Percentiles rank a stretch among this genome's conserved stretches.
These are phyloP conservation scores for Aphelinus atriplicis DNA, from an alignment of 1,140 invertebrate species.

Conservation along the genomic window DNA sequence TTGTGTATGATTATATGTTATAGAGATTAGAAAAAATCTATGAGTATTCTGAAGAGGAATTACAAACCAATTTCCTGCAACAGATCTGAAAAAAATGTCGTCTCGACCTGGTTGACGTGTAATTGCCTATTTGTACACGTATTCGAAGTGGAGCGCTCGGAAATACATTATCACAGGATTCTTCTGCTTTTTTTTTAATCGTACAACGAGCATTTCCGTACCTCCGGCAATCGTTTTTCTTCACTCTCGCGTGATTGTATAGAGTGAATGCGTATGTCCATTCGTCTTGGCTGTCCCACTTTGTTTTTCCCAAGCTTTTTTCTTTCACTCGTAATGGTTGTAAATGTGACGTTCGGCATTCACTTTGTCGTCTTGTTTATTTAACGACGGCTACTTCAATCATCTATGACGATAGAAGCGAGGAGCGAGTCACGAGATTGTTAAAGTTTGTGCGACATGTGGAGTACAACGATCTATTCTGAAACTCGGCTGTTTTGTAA, in stretches of 20 bases:
- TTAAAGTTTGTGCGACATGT: neutral
- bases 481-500: neutral
- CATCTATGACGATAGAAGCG: neutral
- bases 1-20: too few relatives aligned
- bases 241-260: neutral
- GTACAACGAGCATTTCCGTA: neutral
- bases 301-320: neutral
- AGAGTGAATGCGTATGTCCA: too few relatives aligned
- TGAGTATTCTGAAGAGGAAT: too few relatives aligned
- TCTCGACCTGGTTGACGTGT: too few relatives aligned
- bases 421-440: neutral
- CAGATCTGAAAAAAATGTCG: too few relatives aligned
- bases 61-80: too few relatives aligned
- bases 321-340: neutral
- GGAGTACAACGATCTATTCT: neutral
- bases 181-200: neutral
- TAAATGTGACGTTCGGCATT: constrained; percentile 1
- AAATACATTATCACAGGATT: too few relatives aligned
- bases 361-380: constrained; percentile 1
- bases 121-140: too few relatives aligned
- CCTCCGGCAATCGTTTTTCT: neutral
- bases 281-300: neutral
- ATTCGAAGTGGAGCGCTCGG: too few relatives aligned
- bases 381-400: constrained; percentile 15
- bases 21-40: too few relatives aligned